Conservation (phyloP, 2,888 invertebrate species). For the Deilephila porcellus region DNA sequence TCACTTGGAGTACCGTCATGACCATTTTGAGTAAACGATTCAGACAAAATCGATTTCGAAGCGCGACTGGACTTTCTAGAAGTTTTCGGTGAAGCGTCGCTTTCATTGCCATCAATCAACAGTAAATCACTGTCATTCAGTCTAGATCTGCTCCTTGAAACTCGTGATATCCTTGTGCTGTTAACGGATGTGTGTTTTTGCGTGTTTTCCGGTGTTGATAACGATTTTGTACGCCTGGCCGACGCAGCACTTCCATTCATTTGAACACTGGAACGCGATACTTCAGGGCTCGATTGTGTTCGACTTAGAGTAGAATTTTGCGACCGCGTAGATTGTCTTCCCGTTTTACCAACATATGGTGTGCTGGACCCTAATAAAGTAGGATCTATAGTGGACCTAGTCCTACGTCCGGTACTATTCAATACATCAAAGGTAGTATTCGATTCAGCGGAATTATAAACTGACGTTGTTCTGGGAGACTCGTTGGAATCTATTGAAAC, state of each 20-base stretch:
- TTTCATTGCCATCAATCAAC: constrained; percentile 49
- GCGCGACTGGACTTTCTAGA: constrained; percentile 47
- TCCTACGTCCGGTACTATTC: constrained; percentile 43
- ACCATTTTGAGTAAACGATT: constrained; percentile 32
- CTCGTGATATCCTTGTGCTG: constrained; percentile 55
- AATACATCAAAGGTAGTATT: constrained; percentile 52
- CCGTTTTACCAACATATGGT: constrained; percentile 51
- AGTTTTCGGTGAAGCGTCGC: constrained; percentile 54
- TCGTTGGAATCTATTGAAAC: constrained; percentile 65
- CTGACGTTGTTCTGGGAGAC: constrained; percentile 52
- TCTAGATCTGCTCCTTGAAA: constrained; percentile 59
- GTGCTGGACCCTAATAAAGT: constrained; percentile 61
- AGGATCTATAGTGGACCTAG: constrained; percentile 53
- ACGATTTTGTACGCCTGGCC: constrained; percentile 51
- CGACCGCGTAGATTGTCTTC: constrained; percentile 24
- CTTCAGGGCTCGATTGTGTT: constrained; percentile 45
- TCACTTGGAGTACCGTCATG: constrained; percentile 21
- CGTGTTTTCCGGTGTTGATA: constrained; percentile 57
- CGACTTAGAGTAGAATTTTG: constrained; percentile 28
- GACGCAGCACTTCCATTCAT: constrained; percentile 39
- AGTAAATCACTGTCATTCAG: constrained; percentile 62
- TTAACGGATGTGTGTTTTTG: constrained; percentile 53
- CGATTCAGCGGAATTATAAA: constrained; percentile 62
- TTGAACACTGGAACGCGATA: constrained; percentile 30
- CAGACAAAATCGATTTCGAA: constrained; percentile 37